These are phyloP conservation scores for Amphiprion clarkii DNA, from an alignment of 2,797 vertebrate species.

Conservation along the genomic window DNA sequence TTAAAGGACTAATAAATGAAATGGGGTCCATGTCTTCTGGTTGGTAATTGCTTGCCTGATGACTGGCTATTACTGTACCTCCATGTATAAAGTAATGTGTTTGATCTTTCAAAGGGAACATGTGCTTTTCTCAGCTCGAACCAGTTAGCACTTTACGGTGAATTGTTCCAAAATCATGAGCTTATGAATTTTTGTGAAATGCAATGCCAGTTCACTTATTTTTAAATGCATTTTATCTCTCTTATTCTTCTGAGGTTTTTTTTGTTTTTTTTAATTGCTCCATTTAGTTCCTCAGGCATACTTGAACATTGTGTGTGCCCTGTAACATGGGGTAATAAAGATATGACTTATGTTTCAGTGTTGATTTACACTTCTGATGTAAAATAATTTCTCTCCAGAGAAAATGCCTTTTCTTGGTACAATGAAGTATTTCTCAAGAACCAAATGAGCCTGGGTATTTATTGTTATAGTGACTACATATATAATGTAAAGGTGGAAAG, in stretches of 20 bases:
- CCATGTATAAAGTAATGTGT: conserved; percentile 80
- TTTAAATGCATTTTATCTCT: conserved; percentile 85
- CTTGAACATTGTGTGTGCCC: conserved; percentile 85
- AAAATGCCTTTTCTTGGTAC: conserved; percentile 79
- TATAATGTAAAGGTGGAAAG: conserved; percentile 70
- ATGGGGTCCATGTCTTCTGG: conserved; percentile 86
- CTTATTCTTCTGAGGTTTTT: conserved; percentile 55
- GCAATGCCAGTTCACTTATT: conserved; percentile 85
- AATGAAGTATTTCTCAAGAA: conserved; percentile 83
- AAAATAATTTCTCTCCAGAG: conserved; percentile 76
- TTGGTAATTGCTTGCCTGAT: conserved; percentile 84
- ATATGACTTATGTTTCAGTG: conserved; percentile 82
- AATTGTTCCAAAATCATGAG: conserved; percentile 86
- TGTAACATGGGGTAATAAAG: conserved; percentile 83
- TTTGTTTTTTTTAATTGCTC: conserved; percentile 66
- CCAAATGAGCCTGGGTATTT: conserved; percentile 80
- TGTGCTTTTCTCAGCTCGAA: conserved; percentile 81
- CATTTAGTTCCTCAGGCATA: conserved; percentile 83
- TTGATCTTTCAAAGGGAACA: conserved; percentile 81
- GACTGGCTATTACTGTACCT: conserved; percentile 81
- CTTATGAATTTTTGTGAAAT: conserved; percentile 84
- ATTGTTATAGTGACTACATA: conserved; percentile 74
- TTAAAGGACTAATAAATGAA: conserved; percentile 89
- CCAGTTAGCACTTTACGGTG: conserved; percentile 86
- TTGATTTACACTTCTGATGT: conserved; percentile 80